phyloP scores from a whole-genome alignment of 1,140 invertebrate species.

The Dryas iulia region DNA sequence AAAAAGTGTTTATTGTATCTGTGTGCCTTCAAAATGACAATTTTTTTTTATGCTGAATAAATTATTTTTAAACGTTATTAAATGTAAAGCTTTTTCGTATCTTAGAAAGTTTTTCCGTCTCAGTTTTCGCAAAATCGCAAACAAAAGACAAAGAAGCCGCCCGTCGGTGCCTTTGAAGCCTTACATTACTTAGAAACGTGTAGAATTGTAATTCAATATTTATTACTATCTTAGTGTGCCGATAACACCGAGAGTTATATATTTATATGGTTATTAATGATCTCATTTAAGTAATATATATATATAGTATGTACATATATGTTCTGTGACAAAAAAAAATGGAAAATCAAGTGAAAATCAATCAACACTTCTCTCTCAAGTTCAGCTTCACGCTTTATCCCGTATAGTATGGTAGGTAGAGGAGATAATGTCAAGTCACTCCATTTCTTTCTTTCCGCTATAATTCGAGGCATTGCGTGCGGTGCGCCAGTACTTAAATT shows the following conservation, averaged over 20 bases:
- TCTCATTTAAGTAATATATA: conserved; percentile 5
- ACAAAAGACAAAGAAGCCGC: conserved; percentile 36
- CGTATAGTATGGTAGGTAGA: too few relatives aligned
- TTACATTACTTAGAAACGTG: conserved; percentile 51
- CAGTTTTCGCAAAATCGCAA: conserved; percentile 36
- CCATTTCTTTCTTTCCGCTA: too few relatives aligned
- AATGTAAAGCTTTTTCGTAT: neutral
- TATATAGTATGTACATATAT: neutral
- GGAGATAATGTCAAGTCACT: too few relatives aligned
- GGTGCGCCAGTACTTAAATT: too few relatives aligned
- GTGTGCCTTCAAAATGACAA: too few relatives aligned
- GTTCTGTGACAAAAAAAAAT: too few relatives aligned
- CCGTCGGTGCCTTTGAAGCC: conserved; percentile 43
- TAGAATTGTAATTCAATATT: conserved; percentile 54
- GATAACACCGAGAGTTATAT: conserved; percentile 25
- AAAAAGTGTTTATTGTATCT: too few relatives aligned
- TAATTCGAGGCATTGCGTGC: too few relatives aligned
- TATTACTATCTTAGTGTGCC: conserved; percentile 45
- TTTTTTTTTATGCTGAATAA: too few relatives aligned
- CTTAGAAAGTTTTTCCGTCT: conserved; percentile 27
- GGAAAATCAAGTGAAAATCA: too few relatives aligned
- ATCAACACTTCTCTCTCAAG: too few relatives aligned
- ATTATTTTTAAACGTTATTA: neutral
- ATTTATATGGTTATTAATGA: conserved; percentile 14
- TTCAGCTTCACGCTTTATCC: neutral